phyloP scores from a whole-genome alignment of 2,797 vertebrate genomes.

The Gorsachius magnificus region DNA sequence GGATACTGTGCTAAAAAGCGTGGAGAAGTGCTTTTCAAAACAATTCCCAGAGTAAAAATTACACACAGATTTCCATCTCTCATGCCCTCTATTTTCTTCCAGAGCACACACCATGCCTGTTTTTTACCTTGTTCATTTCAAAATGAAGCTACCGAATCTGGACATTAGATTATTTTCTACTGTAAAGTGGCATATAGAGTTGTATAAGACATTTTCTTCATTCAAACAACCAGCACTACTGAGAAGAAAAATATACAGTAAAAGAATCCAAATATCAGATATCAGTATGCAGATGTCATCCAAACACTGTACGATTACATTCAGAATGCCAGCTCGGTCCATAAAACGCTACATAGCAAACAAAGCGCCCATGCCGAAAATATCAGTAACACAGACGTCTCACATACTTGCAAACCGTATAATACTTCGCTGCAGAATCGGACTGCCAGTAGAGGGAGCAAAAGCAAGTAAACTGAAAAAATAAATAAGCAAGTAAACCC shows the following conservation, averaged over 20 bases:
- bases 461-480: neutral
- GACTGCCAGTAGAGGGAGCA: slow-evolving; percentile 15
- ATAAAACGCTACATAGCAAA: neutral
- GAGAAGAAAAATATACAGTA: neutral
- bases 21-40: neutral
- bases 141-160: neutral
- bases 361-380: neutral
- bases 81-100: neutral
- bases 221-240: neutral
- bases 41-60: neutral
- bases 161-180: neutral
- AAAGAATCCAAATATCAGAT: neutral
- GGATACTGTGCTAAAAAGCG: neutral
- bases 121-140: neutral
- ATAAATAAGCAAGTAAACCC: neutral
- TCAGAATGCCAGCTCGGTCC: too few species aligned
- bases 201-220: neutral
- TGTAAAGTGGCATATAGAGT: neutral
- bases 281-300: accelerated
- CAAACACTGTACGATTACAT: neutral
- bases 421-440: neutral
- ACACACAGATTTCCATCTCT: neutral
- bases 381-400: accelerated
- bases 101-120: neutral
- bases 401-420: neutral